A percentile compares a stretch with the other conserved stretches of the same genome.
phyloP scores from a whole-genome alignment of 2,113 vertebrate species.

The Diadophis punctatus region DNA sequence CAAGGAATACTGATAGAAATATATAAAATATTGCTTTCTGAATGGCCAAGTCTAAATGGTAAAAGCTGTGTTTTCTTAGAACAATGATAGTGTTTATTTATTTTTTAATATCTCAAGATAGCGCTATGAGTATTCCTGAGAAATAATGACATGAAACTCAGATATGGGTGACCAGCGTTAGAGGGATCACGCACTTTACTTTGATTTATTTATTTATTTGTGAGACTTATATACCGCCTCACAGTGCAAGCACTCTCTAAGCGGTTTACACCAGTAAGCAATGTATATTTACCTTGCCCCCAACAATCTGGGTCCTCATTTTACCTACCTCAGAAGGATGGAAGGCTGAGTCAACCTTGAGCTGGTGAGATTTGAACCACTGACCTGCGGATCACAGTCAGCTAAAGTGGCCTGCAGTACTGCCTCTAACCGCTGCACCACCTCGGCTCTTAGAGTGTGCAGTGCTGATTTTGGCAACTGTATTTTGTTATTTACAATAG shows the following conservation, averaged over 20 bases:
- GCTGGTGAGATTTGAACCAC: no score
- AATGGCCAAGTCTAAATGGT: not conserved
- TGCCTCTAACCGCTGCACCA: no score
- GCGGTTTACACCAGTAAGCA: no score
- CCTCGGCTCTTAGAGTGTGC: not conserved
- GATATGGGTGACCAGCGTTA: not conserved
- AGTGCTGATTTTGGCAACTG: not conserved
- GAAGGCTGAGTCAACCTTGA: no score
- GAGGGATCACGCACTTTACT: not conserved
- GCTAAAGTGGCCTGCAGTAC: no score
- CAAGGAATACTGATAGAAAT: not conserved
- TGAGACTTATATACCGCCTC: no score
- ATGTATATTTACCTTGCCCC: no score
- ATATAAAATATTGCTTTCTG: not conserved
- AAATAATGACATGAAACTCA: not conserved
- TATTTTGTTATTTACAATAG: not conserved
- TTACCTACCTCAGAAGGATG: no score
- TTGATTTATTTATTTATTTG: no score
- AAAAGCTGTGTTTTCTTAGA: not conserved
- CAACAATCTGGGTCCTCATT: no score
- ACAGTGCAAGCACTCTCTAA: no score
- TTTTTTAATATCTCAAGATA: not conserved
- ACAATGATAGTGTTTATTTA: not conserved
- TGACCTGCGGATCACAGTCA: no score
- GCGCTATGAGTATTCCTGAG: not conserved